Evolutionary conservation across 2,888 invertebrate species (phyloP).

Genomic region (Flexamia atlantica): DNA sequence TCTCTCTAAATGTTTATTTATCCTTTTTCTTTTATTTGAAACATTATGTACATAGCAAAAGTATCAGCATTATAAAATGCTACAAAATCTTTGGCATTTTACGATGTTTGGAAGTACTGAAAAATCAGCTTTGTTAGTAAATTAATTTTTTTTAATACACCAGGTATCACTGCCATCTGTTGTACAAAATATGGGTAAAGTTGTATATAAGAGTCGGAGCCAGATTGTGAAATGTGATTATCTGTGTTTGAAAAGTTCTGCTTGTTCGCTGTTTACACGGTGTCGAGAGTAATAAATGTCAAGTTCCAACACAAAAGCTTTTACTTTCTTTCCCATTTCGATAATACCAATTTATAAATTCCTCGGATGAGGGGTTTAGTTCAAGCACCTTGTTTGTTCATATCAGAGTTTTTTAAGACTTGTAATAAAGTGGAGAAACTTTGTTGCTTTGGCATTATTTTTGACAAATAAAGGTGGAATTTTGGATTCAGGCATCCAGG

Average conservation of each 20-base stretch:
- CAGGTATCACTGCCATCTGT: constrained; percentile 59
- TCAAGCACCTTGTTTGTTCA: too few species aligned
- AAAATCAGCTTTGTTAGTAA: constrained; percentile 16
- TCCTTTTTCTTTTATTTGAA: background rate
- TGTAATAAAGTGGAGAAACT: too few species aligned
- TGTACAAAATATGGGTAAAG: constrained; percentile 36
- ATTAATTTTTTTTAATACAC: constrained; percentile 26
- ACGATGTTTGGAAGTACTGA: background rate
- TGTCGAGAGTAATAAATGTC: constrained; percentile 40
- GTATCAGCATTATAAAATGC: background rate
- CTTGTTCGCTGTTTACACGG: constrained; percentile 39
- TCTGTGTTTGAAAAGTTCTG: constrained; percentile 36
- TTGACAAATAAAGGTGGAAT: too few species aligned
- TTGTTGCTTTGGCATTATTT: too few species aligned
- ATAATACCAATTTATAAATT: too few species aligned
- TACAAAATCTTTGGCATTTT: background rate
- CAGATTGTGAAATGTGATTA: constrained; percentile 20
- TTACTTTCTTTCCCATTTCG: background rate
- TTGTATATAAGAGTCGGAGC: constrained; percentile 28
- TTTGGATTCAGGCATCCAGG: too few species aligned
- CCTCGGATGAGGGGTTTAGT: too few species aligned
- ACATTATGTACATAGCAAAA: constrained; percentile 6
- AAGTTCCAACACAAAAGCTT: constrained; percentile 8
- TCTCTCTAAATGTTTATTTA: constrained; percentile 2
- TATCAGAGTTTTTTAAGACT: too few species aligned